Evolutionary conservation across 2,888 invertebrate species (phyloP), one percentile per base, ranked within the genome.

Genomic region (Apodemia zela): DNA sequence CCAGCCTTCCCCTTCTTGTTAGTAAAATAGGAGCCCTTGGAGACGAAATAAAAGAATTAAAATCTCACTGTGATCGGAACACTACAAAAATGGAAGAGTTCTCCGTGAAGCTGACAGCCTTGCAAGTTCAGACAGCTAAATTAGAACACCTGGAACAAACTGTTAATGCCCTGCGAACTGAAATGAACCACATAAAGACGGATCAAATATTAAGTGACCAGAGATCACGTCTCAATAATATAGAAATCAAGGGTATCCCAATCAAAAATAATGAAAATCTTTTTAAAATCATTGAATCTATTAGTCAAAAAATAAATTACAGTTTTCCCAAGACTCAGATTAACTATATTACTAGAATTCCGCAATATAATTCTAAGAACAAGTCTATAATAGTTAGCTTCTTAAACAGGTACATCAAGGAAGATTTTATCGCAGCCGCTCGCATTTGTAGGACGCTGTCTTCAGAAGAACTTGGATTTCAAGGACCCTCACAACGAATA

Each of bases 21-120:
- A 38, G 21, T 4, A 42, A 62, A 13, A 25, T 62, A 35, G 35
- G 17, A 42, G 11, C 57, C 6, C 33, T 58, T 38, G 54, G 54
- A 62, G 42, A 57, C 17, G 58, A 62, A 18, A n/a, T 59, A 35
- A 59, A 18, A 33, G 38, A 38, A 10, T 18, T 59, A 13, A 59
- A 59, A 38, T 33, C 33, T 33, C 33, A 33, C 8, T 33, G 33
- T 33, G 33, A 33, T 7, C 33, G 6, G 25, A 18, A 33, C 15
- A 3, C 17, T 11, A 8, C 42, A 4, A 59, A 33, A 38, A n/a
- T 42, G n/a, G 59, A 59, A 5, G 49, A 49, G 4, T 18, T 18
- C 3, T 18, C 10, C 10, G 17, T 11, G 8, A 49, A 11, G 4
- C 3, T 49, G 8, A 11, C 10, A 11, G 18, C 10, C 4, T 18